Base-by-base conservation (phyloP, 2,888 invertebrate species). In the Pristionchus maxplancki region DNA sequence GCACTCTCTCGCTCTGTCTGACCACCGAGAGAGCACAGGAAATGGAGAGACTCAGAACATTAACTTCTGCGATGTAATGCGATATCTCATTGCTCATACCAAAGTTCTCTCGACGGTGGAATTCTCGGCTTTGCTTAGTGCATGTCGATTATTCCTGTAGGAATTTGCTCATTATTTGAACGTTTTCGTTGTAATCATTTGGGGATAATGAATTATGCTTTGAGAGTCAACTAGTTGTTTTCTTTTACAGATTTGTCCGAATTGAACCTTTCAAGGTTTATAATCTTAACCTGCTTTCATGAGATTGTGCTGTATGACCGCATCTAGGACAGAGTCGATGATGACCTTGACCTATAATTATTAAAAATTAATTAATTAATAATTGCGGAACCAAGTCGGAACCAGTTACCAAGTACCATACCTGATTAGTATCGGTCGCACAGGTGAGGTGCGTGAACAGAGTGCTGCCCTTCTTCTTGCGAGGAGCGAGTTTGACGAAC, bases 401-500 rank as follows among this genome's bases (percentile, higher is more conserved):
- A 5, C 6, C 24, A n/a, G n/a, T n/a, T n/a, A n/a, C n/a, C n/a
- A n/a, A n/a, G n/a, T n/a, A 82, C 50, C 20, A 9, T 31, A 84
- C 84, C 84, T 84, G 84, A 58, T 37, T 28, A 17, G 84, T 58
- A 24, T 84, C 84, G 6, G 58, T 84, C 4, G 84, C 84, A 37
- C 84, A 84, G 2, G 84, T 84, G 1, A 58, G 31, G 40, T 84
- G 84, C 1, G 24, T 83, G 53, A 37, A 83, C 31, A 83, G 3
- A 17, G 4, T 81, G 17, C 34, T 81, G 4, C 81, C 81, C 9
- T 40, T 44, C 71, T 15, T 81, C 58, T 53, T 83, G 6, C 40
- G 24, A 2, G 0, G 1, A 15, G 83, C 4, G 31, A 83, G 31
- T 2, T 20, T 50, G 34, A 6, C 13, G 83, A 83, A 83, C 24